Conservation (phyloP, 2,888 invertebrate species). For the Silvanus unidentatus region DNA sequence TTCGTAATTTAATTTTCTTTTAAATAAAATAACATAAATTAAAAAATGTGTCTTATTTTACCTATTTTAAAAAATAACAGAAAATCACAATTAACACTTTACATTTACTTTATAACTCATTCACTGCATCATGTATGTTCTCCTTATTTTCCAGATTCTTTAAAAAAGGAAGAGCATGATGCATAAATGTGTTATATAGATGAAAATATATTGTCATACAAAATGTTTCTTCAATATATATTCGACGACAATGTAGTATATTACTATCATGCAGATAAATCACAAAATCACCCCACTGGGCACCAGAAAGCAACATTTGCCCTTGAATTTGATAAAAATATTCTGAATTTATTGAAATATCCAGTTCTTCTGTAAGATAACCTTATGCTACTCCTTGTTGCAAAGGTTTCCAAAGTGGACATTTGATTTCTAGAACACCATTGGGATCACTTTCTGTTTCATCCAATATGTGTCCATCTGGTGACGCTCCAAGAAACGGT, state of each 20-base stretch:
- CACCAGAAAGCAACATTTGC: not conserved
- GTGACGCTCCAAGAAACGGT: not conserved
- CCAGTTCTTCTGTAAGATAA: not conserved
- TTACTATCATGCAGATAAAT: not conserved
- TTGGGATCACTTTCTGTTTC: not conserved
- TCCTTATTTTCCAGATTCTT: no score
- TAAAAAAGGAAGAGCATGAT: no score
- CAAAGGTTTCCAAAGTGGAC: not conserved
- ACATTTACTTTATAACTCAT: no score
- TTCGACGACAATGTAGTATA: not conserved
- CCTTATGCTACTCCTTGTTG: not conserved
- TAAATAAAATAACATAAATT: no score
- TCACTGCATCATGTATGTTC: no score
- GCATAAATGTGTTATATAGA: no score
- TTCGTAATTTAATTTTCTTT: no score
- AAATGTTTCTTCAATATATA: not conserved
- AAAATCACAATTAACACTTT: no score
- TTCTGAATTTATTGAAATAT: not conserved
- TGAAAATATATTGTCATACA: no score
- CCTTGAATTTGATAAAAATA: not conserved
- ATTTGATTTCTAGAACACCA: not conserved
- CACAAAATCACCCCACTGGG: not conserved
- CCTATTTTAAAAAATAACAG: no score
- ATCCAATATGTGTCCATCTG: not conserved
- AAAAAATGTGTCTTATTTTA: no score